These are phyloP conservation scores for Myrmophylax atrothorax DNA, from an alignment of 2,113 vertebrate genomes.

Conservation along the genomic window DNA sequence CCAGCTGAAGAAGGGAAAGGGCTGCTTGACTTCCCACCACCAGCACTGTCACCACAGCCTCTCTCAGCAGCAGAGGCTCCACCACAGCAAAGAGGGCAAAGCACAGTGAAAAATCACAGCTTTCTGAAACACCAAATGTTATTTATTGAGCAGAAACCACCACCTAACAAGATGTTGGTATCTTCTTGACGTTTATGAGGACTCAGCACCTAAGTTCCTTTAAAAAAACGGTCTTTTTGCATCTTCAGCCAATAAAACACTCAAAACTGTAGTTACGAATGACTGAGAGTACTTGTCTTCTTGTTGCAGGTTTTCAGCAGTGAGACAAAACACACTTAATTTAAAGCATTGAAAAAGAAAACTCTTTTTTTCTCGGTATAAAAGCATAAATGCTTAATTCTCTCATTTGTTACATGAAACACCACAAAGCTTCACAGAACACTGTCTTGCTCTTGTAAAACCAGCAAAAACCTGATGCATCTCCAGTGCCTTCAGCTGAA, in stretches of 20 bases:
- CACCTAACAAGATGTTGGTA: background rate
- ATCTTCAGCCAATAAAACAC: background rate
- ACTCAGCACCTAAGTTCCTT: background rate
- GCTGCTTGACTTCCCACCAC: background rate
- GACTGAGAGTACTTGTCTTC: background rate
- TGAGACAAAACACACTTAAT: background rate
- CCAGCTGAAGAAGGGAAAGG: background rate
- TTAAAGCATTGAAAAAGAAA: background rate
- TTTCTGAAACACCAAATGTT: background rate
- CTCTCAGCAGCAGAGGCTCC: background rate
- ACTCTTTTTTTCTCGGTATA: background rate
- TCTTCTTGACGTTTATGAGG: background rate
- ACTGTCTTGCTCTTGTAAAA: background rate
- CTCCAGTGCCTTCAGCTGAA: background rate
- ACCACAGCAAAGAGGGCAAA: background rate
- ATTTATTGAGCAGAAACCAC: background rate
- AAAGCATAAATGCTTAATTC: background rate
- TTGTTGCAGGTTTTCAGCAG: background rate
- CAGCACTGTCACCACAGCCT: no score
- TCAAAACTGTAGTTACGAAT: background rate
- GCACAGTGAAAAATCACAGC: rapidly evolving
- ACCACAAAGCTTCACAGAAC: background rate
- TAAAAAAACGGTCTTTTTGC: background rate
- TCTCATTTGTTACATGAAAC: background rate
- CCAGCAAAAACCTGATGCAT: background rate